A percentile compares a stretch with the other conserved stretches of the same genome.
Evolutionary conservation across 1,140 invertebrate species (phyloP).

Genomic region (Camponotus pennsylvanicus): DNA sequence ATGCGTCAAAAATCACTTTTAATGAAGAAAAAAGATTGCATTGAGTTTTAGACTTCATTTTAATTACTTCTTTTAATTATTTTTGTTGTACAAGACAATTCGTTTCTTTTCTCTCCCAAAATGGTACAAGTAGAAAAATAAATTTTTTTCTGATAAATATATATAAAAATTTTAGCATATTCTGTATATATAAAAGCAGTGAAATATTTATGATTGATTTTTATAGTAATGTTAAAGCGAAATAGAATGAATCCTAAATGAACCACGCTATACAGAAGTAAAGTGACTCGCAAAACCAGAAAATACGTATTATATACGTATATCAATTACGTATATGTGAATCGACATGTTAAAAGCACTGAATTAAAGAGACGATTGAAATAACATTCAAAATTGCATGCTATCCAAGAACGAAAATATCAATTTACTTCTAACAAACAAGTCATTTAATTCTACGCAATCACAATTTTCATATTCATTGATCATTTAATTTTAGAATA

Average conservation of each 20-base stretch:
- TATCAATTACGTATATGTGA: neutral
- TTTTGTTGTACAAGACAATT: neutral
- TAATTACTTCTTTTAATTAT: slow-evolving; percentile 23
- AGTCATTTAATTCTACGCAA: slow-evolving; percentile 39
- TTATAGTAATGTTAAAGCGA: slow-evolving; percentile 5
- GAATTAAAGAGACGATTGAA: slow-evolving; percentile 40
- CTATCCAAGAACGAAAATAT: neutral
- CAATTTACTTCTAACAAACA: slow-evolving; percentile 42
- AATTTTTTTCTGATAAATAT: neutral
- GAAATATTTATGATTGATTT: neutral
- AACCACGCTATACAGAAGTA: slow-evolving; percentile 8
- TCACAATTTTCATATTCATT: neutral
- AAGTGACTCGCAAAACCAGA: slow-evolving; percentile 3
- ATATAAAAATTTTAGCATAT: neutral
- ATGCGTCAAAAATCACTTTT: slow-evolving; percentile 42
- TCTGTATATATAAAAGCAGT: neutral
- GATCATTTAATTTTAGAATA: slow-evolving; percentile 38
- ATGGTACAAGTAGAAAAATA: neutral
- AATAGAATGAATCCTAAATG: slow-evolving; percentile 7
- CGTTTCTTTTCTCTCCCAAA: neutral
- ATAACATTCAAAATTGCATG: slow-evolving; percentile 37
- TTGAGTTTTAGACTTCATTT: neutral
- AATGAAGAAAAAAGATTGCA: neutral
- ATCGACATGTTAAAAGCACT: slow-evolving; percentile 1
- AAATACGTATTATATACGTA: neutral